Base-by-base conservation (phyloP, 2,888 invertebrate genomes). In the Gasteruption jaculator region DNA sequence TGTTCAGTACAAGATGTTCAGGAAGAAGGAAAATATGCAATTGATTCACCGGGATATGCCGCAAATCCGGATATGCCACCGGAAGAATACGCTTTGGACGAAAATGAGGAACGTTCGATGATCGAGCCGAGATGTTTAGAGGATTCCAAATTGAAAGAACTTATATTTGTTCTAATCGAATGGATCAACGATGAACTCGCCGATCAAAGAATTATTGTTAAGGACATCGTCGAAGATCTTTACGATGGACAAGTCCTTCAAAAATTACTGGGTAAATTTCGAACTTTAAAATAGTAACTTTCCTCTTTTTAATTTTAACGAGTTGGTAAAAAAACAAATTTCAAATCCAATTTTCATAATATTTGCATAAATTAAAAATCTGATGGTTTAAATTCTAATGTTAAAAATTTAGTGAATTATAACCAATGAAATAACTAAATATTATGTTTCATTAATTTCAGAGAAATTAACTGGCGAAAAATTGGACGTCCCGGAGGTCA, bases 141-240 rank as follows among this genome's bases (percentile, higher is more conserved):
- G 44, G 91, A 95, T 69, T 85, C 89, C 0, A 86, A 90, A 68
- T 80, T 96, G 1, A 80, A 82, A 47, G 90, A 92, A 58, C 76
- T 96, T 24, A 84, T 91, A 38, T 80, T 80, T 57, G 85, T 95
- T 25, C 75, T 99, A 34, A 86, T 95, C 56, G 94, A 96, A 58
- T 99, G 99, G 99, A 90, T 99, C 40, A 99, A 99, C 71, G 95
- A 97, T 74, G 97, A 95, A 71, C 75, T 99, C 39, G 95, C 96
- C 0, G 82, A 87, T 51, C 92, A 97, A 60, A 79, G 99, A 61
- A 99, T 99, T 49, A 95, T 99, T 59, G 96, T 99, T 0, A 91
- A 96, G 72, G 86, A 93, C 58, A 83, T 99, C 32, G 91, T 91
- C 53, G 95, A 97, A 71, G 97, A 99, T 74, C 77, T 99, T 52